phyloP scores from a whole-genome alignment of 2,888 invertebrate species.

The Embidobia sp. region DNA sequence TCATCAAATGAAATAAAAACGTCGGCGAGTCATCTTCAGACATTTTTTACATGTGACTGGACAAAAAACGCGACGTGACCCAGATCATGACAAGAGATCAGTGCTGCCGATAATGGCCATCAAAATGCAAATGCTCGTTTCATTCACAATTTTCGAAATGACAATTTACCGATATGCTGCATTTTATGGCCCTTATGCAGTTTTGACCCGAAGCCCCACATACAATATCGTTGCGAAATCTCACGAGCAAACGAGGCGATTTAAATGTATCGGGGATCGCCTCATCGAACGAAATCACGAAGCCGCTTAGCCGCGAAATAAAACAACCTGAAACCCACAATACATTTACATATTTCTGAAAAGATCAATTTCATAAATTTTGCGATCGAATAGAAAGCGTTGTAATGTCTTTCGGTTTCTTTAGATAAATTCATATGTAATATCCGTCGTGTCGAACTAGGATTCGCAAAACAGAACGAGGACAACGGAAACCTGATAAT shows the following conservation, averaged over 20 bases:
- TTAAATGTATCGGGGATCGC: constrained; percentile 67
- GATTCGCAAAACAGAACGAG: constrained; percentile 70
- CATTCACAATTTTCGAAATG: constrained; percentile 59
- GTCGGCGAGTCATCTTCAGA: constrained; percentile 33
- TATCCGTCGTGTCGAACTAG: constrained; percentile 30
- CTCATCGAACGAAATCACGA: constrained; percentile 71
- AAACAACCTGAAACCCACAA: constrained; percentile 30
- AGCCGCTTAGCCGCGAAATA: constrained; percentile 43
- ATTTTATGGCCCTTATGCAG: constrained; percentile 56
- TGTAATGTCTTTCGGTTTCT: constrained; percentile 16
- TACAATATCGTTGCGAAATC: constrained; percentile 57
- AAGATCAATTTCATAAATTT: constrained; percentile 59
- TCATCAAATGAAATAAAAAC: constrained; percentile 20
- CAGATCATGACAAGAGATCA: constrained; percentile 54
- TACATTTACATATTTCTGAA: constrained; percentile 52
- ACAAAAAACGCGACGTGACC: constrained; percentile 54
- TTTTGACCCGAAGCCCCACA: constrained; percentile 60
- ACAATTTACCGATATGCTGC: constrained; percentile 51
- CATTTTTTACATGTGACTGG: constrained; percentile 30
- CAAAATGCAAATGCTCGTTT: constrained; percentile 50
- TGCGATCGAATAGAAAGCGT: constrained; percentile 43
- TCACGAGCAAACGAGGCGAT: constrained; percentile 67
- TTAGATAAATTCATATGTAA: constrained; percentile 27
- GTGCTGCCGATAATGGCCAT: constrained; percentile 36
- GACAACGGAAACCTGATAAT: constrained; percentile 67